Evolutionary conservation across 1,140 invertebrate genomes (phyloP).

Genomic region (Lineus longissimus): DNA sequence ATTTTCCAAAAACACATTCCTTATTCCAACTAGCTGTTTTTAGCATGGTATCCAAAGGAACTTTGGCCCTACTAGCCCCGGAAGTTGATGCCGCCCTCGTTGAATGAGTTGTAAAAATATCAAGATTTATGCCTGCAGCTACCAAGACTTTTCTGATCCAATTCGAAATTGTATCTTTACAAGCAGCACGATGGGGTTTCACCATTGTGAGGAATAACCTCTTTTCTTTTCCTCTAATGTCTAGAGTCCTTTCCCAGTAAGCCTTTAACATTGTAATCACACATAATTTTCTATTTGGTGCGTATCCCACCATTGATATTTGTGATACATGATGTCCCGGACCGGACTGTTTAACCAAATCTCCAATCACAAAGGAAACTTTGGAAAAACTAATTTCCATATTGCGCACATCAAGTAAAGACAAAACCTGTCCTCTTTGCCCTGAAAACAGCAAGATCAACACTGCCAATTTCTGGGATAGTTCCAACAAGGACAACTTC

Average conservation of each 20-base stretch:
- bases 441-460: constrained; percentile 11
- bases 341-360: too few species aligned
- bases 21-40: constrained; percentile 12
- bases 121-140: constrained; percentile 13
- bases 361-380: too few species aligned
- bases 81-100: constrained; percentile 14
- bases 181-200: constrained; percentile 10
- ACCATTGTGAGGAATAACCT: constrained; percentile 8
- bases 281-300: too few species aligned
- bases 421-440: constrained; percentile 15
- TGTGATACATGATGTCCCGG: too few species aligned
- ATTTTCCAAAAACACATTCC: constrained; percentile 9
- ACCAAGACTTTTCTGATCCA: constrained; percentile 12
- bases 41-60: constrained; percentile 11
- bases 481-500: constrained; percentile 12
- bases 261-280: too few species aligned
- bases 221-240: background rate
- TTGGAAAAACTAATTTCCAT: too few species aligned
- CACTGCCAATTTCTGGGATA: constrained; percentile 19
- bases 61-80: background rate
- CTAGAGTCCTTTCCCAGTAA: constrained; percentile 8
- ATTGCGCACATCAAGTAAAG: constrained; percentile 10
- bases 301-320: too few species aligned
- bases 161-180: constrained; percentile 7
- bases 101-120: constrained; percentile 14